phyloP scores from a whole-genome alignment of 1,140 invertebrate genomes.

The Formica exsecta region DNA sequence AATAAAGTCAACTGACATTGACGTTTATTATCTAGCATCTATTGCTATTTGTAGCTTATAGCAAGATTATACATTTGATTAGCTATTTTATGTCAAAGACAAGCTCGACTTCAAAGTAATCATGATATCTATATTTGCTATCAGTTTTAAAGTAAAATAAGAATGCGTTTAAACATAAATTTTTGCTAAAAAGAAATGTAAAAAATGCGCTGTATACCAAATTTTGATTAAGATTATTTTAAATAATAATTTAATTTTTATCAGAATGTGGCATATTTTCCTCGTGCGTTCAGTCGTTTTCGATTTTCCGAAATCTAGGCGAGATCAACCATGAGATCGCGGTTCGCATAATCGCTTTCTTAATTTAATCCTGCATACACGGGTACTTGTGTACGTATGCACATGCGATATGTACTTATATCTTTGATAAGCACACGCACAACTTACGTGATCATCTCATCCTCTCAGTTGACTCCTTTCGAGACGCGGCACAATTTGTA shows the following conservation, averaged over 20 bases:
- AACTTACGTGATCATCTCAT: constrained; percentile 61
- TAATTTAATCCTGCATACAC: constrained; percentile 21
- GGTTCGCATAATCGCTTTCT: neutral
- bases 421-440: constrained; percentile 36
- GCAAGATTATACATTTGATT: neutral
- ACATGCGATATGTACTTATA: constrained; percentile 18
- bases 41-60: constrained; percentile 38
- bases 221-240: neutral
- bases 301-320: constrained; percentile 18
- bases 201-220: neutral
- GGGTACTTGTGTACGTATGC: neutral
- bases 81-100: neutral
- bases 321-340: neutral
- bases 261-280: neutral
- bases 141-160: neutral
- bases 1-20: constrained; percentile 2
- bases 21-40: neutral
- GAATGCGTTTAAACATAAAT: neutral
- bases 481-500: constrained; percentile 52
- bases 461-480: constrained; percentile 60
- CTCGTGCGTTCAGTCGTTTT: neutral
- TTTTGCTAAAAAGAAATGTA: neutral
- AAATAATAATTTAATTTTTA: neutral
- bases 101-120: neutral
- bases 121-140: neutral